Base-by-base conservation (phyloP, 2,113 vertebrate genomes). In the Syngnathus scovelli region DNA sequence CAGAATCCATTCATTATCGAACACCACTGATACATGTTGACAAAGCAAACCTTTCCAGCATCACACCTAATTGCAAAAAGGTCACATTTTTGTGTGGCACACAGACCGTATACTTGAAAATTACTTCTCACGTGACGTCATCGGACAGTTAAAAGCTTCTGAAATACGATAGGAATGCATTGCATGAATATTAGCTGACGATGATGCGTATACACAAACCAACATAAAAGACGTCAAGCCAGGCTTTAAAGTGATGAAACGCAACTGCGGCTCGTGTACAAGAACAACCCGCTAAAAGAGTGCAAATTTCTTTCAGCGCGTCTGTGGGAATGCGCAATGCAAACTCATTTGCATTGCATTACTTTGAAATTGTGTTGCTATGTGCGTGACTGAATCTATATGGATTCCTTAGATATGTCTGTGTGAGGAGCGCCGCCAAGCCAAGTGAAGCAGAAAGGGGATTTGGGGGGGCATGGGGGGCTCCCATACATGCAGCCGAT, bases 401-500 rank as follows among this genome's bases (percentile, higher is more conserved):
- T 7, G 38, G 59, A 67, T 56, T 66, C 62, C 64, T 62, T 55
- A 10, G 56, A 44, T 68, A 64, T 65, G 63, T 33, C 21, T 46
- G 23, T 71, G 54, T 55, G 72, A 68, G 63, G 65, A 60, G 62
- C 59, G 61, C 56, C 61, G 49, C 63, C 33, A 7, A 78, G 61
- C 63, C 58, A 77, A 83, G 75, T 63, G 66, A 41, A 66, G 64
- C 68, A 56, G 74, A 77, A 65, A 72, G 62, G 55, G 37, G 44
- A 6, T 18, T 33, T 21, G 52, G 64, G 56, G 49, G 66, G 59
- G 69, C 48, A 77, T 68, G 58, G 39, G 65, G 65, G 67, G 79
- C 69, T 69, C 68, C 63, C 52, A 72, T 73, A 72, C 69, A 78
- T 48, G 52, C 65, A 68, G 71, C 80, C 78, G 67, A 83, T 80